phyloP scores from a whole-genome alignment of 1,140 invertebrate genomes.

The Diorhabda sublineata region DNA sequence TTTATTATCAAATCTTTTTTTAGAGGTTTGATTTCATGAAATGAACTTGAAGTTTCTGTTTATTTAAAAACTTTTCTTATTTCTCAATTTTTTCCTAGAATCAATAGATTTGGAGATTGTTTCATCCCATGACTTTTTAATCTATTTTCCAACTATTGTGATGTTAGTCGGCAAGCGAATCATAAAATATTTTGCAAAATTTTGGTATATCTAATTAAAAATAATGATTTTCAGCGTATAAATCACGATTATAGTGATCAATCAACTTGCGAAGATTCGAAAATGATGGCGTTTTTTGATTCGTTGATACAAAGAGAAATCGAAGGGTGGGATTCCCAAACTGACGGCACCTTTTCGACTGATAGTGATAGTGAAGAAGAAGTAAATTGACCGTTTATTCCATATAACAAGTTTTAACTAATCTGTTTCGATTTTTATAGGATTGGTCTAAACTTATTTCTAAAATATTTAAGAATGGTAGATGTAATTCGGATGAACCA shows the following conservation, averaged over 20 bases:
- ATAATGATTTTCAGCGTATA: conserved; percentile 55
- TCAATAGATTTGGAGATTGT: too few species aligned
- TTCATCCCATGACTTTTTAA: too few species aligned
- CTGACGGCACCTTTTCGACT: conserved; percentile 46
- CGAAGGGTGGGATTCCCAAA: conserved; percentile 61
- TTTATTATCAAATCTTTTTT: too few species aligned
- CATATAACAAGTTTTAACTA: too few species aligned
- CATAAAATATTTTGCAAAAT: too few species aligned
- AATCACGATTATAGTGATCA: conserved; percentile 77
- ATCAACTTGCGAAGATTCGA: conserved; percentile 82
- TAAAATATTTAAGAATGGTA: conserved; percentile 30
- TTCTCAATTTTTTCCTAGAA: too few species aligned
- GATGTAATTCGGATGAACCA: conserved; percentile 24
- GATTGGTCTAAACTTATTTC: conserved; percentile 24
- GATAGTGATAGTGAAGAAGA: conserved; percentile 45
- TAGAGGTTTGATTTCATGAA: too few species aligned
- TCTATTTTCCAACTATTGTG: too few species aligned
- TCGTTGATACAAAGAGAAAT: conserved; percentile 86
- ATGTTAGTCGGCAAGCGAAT: too few species aligned
- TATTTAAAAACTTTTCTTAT: too few species aligned
- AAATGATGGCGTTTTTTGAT: conserved; percentile 97
- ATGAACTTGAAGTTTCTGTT: too few species aligned
- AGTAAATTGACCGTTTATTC: conserved; percentile 10
- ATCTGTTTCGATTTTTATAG: conserved; percentile 2
- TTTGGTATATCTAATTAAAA: too few species aligned